Evolutionary conservation across 1,140 invertebrate species (phyloP).

Genomic region (Papilio machaon): DNA sequence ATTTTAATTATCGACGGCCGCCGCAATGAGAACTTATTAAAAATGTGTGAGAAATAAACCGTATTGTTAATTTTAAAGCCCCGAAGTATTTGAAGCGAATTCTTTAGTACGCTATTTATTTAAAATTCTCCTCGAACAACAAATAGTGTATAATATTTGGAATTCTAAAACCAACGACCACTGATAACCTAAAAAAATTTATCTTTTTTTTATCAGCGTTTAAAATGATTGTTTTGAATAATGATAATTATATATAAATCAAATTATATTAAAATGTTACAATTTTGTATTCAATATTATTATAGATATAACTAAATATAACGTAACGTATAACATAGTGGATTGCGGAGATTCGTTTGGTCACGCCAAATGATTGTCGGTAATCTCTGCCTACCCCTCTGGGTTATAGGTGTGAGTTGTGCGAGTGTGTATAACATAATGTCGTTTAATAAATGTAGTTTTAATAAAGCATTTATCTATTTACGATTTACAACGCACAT

Average conservation of each 20-base stretch:
- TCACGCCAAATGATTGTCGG: too few relatives aligned
- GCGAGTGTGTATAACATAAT: too few relatives aligned
- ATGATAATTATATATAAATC: constrained; percentile 22
- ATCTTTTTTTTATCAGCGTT: constrained; percentile 33
- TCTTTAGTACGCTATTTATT: not conserved
- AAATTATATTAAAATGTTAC: not conserved
- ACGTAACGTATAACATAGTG: too few relatives aligned
- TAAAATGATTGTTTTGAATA: constrained; percentile 26
- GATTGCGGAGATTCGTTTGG: too few relatives aligned
- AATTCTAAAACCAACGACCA: constrained; percentile 14
- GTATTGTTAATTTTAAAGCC: constrained; percentile 25
- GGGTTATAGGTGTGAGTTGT: too few relatives aligned
- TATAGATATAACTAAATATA: too few relatives aligned
- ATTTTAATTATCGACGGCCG: constrained; percentile 41
- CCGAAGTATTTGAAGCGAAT: not conserved
- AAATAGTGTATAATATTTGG: constrained; percentile 24
- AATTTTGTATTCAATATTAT: too few relatives aligned
- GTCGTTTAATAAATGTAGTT: not conserved
- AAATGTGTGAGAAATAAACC: constrained; percentile 37
- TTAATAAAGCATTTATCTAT: constrained; percentile 23
- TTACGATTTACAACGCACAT: constrained; percentile 20
- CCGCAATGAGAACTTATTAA: constrained; percentile 29
- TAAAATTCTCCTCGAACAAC: constrained; percentile 14
- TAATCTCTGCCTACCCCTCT: too few relatives aligned
- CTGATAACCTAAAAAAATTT: constrained; percentile 27